A percentile compares a stretch with the other conserved stretches of the same genome.
Evolutionary conservation across 1,140 invertebrate genomes (phyloP).

Genomic region (Helicorthomorpha holstii): DNA sequence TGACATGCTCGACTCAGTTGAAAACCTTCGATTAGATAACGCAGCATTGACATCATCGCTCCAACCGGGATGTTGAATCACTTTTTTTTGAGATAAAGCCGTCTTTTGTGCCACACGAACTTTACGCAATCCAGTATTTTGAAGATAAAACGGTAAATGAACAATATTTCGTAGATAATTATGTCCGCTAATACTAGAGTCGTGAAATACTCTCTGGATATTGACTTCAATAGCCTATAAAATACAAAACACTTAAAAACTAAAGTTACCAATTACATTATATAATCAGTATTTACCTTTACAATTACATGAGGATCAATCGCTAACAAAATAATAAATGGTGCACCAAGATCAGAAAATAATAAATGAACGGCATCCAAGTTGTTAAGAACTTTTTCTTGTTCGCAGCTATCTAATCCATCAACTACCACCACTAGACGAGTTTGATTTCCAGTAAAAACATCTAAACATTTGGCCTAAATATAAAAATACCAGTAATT

Average conservation of each 20-base stretch:
- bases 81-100: conserved; percentile 33
- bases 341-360: conserved; percentile 75
- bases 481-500: conserved; percentile 8
- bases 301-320: conserved; percentile 95
- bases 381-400: conserved; percentile 81
- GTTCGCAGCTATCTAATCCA: conserved; percentile 92
- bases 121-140: conserved; percentile 82
- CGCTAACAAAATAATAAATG: conserved; percentile 82
- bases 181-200: conserved; percentile 57
- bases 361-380: conserved; percentile 88
- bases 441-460: conserved; percentile 77
- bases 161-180: conserved; percentile 93
- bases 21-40: conserved; percentile 35
- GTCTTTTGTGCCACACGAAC: conserved; percentile 72
- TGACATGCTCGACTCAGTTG: conserved; percentile 48
- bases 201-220: conserved; percentile 60
- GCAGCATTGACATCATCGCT: background rate
- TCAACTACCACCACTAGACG: conserved; percentile 88
- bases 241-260: conserved; percentile 4
- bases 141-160: conserved; percentile 91
- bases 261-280: conserved; percentile 4
- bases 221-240: conserved; percentile 76
- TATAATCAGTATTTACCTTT: conserved; percentile 44
- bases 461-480: conserved; percentile 65
- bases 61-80: background rate